Conservation (phyloP, 2,888 invertebrate species). For the Junonia oenone region DNA sequence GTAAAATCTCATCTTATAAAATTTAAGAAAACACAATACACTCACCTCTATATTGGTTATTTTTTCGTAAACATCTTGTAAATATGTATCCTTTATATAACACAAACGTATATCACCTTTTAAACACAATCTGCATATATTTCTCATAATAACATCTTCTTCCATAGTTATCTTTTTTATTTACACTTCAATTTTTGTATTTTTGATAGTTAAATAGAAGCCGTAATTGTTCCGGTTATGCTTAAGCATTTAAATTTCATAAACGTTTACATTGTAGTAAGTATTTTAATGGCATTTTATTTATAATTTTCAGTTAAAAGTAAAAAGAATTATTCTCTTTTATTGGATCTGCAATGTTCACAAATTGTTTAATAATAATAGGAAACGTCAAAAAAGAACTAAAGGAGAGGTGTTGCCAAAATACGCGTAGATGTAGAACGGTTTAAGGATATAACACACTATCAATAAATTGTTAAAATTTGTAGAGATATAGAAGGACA, state of each 20-base stretch:
- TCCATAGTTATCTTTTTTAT: not conserved
- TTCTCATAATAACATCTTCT: not conserved
- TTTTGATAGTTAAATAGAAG: not conserved
- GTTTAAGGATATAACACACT: too few species aligned
- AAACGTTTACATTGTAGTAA: not conserved
- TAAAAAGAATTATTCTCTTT: too few species aligned
- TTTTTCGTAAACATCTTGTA: slow-evolving; percentile 48
- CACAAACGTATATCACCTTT: slow-evolving; percentile 34
- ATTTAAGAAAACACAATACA: not conserved
- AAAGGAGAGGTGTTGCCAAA: too few species aligned
- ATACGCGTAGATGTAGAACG: too few species aligned
- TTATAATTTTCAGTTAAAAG: too few species aligned
- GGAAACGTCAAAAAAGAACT: too few species aligned
- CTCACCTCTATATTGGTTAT: slow-evolving; percentile 43
- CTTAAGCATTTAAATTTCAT: not conserved
- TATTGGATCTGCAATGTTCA: too few species aligned
- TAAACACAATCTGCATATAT: slow-evolving; percentile 47
- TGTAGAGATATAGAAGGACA: too few species aligned
- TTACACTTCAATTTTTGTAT: not conserved
- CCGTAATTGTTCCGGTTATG: not conserved
- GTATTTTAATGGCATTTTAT: too few species aligned
- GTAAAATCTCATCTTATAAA: not conserved
- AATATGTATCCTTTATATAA: slow-evolving; percentile 35
- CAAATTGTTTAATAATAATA: too few species aligned
- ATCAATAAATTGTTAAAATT: too few species aligned